phyloP scores from a whole-genome alignment of 2,113 vertebrate species.

The Taurulus bubalis region DNA sequence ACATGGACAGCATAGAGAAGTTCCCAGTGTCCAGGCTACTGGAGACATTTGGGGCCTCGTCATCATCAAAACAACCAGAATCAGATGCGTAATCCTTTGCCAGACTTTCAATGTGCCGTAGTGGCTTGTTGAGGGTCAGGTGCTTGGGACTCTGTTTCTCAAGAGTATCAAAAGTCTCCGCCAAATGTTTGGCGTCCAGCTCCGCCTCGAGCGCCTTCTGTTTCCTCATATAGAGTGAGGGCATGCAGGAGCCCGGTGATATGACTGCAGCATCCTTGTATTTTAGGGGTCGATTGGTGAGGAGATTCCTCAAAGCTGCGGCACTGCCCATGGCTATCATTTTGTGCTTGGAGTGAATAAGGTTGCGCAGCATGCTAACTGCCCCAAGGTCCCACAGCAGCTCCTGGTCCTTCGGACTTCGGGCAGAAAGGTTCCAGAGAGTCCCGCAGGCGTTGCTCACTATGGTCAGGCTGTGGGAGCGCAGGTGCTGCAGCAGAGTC shows the following conservation, averaged over 20 bases:
- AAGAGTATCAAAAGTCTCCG: slow-evolving; percentile 92
- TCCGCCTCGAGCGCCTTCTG: slow-evolving; percentile 96
- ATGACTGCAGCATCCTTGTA: slow-evolving; percentile 90
- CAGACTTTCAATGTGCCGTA: slow-evolving; percentile 92
- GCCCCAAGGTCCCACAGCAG: slow-evolving; percentile 97
- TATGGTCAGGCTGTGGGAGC: slow-evolving; percentile 98
- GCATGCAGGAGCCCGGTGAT: slow-evolving; percentile 93
- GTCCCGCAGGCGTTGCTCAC: slow-evolving; percentile 99
- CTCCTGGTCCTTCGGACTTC: slow-evolving; percentile 94
- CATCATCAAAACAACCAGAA: slow-evolving; percentile 96
- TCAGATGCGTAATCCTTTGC: slow-evolving; percentile 96
- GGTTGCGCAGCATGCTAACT: slow-evolving; percentile 96
- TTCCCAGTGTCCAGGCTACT: slow-evolving; percentile 86
- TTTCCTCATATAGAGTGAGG: slow-evolving; percentile 95
- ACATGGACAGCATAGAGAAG: slow-evolving; percentile 91
- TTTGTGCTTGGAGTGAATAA: slow-evolving; percentile 99
- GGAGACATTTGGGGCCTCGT: slow-evolving; percentile 91
- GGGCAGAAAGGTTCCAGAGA: slow-evolving; percentile 96
- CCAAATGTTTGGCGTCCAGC: slow-evolving; percentile 92
- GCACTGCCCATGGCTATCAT: slow-evolving; percentile 99
- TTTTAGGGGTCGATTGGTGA: slow-evolving; percentile 92
- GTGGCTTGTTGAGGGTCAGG: slow-evolving; percentile 85
- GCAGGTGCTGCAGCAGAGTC: slow-evolving; percentile 95
- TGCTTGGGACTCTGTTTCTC: slow-evolving; percentile 91
- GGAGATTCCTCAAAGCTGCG: slow-evolving; percentile 93